phyloP scores from a whole-genome alignment of 2,888 invertebrate genomes.

The Linyphia triangularis region DNA sequence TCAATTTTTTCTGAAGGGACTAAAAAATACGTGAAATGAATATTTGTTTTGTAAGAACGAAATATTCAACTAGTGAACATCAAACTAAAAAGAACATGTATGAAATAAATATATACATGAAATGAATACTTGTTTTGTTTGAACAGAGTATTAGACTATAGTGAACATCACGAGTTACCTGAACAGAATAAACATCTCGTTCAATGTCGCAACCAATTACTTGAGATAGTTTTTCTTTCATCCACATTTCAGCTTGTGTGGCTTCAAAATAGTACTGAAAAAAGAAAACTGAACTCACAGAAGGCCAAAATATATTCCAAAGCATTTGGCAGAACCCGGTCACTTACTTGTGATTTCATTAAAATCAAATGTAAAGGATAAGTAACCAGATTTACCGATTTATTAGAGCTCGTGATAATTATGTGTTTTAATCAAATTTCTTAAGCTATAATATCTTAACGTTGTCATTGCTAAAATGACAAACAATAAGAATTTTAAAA shows the following conservation, averaged over 20 bases:
- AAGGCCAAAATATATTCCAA: too few relatives aligned
- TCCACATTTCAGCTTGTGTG: slow-evolving; percentile 93
- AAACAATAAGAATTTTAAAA: too few relatives aligned
- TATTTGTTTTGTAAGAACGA: neutral
- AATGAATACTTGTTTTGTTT: too few relatives aligned
- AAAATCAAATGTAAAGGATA: too few relatives aligned
- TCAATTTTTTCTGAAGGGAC: slow-evolving; percentile 89
- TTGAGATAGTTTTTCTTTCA: slow-evolving; percentile 89
- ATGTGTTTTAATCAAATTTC: too few relatives aligned
- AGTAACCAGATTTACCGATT: too few relatives aligned
- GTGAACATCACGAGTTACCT: slow-evolving; percentile 22
- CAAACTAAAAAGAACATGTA: neutral
- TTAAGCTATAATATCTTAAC: too few relatives aligned
- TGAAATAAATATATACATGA: too few relatives aligned
- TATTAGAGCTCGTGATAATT: too few relatives aligned
- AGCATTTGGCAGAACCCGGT: too few relatives aligned
- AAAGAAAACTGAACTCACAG: neutral
- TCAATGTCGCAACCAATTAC: slow-evolving; percentile 89
- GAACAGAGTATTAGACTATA: neutral
- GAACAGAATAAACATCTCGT: slow-evolving; percentile 93
- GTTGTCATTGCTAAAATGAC: too few relatives aligned
- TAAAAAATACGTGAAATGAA: slow-evolving; percentile 58
- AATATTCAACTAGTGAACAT: neutral
- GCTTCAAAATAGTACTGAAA: slow-evolving; percentile 91
- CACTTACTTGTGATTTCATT: too few relatives aligned